Evolutionary conservation across 2,888 invertebrate species (phyloP), one percentile per base, ranked within the genome.

Genomic region (Clostera curtula): DNA sequence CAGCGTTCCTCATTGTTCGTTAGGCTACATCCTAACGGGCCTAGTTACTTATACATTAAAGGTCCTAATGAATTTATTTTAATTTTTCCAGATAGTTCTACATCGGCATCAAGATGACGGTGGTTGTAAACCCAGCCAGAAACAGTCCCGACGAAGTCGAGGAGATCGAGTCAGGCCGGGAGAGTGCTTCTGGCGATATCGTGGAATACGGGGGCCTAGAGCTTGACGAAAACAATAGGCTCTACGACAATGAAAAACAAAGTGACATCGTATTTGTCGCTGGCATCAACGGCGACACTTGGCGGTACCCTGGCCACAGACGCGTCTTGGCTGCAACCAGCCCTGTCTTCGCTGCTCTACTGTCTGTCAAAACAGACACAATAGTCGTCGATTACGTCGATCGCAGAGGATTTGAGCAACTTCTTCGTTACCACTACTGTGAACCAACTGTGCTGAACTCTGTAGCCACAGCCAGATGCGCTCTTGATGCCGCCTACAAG

Each of bases 401-500:
- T 38, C 87, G 88, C 17, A 74, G 89, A 25, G 90, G 89, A 12
- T 90, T 90, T 51, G 88, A 90, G 53, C 86, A 89, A 51, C 71
- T 90, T 2, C 75, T 90, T 24, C 77, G 91, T 40, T 89, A 87
- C 59, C 79, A 90, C 40, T 89, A 90, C 58, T 87, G 86, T 25
- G 87, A 89, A 38, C 85, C 87, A 2, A 85, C 88, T 6, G 74
- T 85, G 25, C 80, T 91, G 23, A 86, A 87, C 42, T 87, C 89
- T 0, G 87, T 89, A 5, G 76, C 76, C 7, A 89, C 89, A 1
- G 91, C 92, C 4, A 79, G 93, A 12, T 86, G 87, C 18, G 87
- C 93, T 0, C 85, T 93, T 12, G 89, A 90, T 40, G 90, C 90
- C 1, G 91, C 92, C 11, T 89, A 92, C 56, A 90, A 90, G 54